Percentiles rank a stretch among this genome's conserved stretches.
Evolutionary conservation across 2,113 vertebrate species (phyloP).

Genomic region (Corythoichthys haematopterus): DNA sequence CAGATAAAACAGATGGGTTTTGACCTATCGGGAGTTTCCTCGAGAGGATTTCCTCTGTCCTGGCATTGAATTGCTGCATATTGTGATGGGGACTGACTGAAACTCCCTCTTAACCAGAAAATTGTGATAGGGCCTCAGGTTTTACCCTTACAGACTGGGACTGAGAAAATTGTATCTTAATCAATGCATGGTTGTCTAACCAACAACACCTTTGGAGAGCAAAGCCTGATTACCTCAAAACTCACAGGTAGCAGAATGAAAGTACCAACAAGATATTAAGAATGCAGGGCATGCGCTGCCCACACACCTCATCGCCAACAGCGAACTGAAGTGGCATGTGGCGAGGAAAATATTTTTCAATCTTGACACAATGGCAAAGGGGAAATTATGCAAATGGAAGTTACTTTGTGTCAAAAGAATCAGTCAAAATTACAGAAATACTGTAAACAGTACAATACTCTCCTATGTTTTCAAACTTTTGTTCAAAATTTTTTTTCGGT

Average conservation of each 20-base stretch:
- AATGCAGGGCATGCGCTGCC: too few relatives aligned
- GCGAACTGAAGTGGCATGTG: too few relatives aligned
- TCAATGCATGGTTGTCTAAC: background rate
- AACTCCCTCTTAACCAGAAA: constrained; percentile 11
- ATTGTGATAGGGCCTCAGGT: constrained; percentile 14
- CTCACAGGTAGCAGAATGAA: constrained; percentile 8
- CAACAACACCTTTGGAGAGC: constrained; percentile 1
- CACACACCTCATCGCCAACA: too few relatives aligned
- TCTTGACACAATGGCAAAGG: too few relatives aligned
- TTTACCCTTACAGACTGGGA: background rate
- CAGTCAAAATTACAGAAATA: too few relatives aligned
- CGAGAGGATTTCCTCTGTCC: constrained; percentile 37
- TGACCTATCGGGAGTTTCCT: constrained; percentile 23
- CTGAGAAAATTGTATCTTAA: background rate
- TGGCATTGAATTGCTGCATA: constrained; percentile 31
- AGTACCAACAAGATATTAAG: constrained; percentile 5
- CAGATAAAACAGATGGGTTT: constrained; percentile 9
- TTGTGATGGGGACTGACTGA: constrained; percentile 17
- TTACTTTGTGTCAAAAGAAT: too few relatives aligned
- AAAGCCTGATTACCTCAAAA: background rate
- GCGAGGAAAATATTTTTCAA: too few relatives aligned
- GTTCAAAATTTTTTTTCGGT: too few relatives aligned
- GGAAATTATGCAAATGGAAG: too few relatives aligned
- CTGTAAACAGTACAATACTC: too few relatives aligned
- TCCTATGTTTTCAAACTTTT: too few relatives aligned